Evolutionary conservation across 2,113 vertebrate species (phyloP), one percentile per base, ranked within the genome.

Genomic region (Scomber scombrus): DNA sequence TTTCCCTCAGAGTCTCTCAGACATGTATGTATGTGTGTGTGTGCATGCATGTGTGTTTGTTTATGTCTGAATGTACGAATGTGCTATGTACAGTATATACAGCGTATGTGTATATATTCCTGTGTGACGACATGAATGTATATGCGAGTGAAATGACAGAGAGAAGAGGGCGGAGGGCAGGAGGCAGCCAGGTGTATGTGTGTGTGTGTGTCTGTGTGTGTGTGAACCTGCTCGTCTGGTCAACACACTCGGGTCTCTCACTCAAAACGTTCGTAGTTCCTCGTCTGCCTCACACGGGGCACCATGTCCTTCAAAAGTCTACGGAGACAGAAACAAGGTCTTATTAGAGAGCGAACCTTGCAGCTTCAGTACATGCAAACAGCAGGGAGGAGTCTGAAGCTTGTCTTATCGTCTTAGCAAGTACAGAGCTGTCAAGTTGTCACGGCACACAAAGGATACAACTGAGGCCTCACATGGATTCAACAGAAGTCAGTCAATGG

Each of bases 191-290:
- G 63, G 74, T 79, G 70, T 85, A 77, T 56, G 31, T 67, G 18
- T 57, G 49, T 21, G 58, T 46, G 56, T 58, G n/a, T 57, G 65
- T 52, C 46, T 19, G 47, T 56, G 50, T 66, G 29, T 58, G 1
- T 74, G 80, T 72, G 55, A 75, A 84, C 56, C 43, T 72, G 75
- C 70, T 64, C 43, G 14, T 67, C 49, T 50, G 51, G 61, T 68
- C 54, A 12, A n/a, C 57, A 51, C 66, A 64, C 47, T 18, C 23
- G 23, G 19, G 23, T 67, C 1, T 70, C 55, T 97, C 94, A 99
- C 91, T 99, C 98, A 43, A 99, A 99, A 89, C 97, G 97, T 84
- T 99, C 98, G 2, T 99, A 99, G 89, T 98, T 96, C 68, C 96
- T 96, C 0, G 98, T 99, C 81, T 98, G 97, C 93, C 96, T 94